Evolutionary conservation across 2,888 invertebrate genomes (phyloP), one percentile per base, ranked within the genome.

Genomic region (Stenurella melanura): DNA sequence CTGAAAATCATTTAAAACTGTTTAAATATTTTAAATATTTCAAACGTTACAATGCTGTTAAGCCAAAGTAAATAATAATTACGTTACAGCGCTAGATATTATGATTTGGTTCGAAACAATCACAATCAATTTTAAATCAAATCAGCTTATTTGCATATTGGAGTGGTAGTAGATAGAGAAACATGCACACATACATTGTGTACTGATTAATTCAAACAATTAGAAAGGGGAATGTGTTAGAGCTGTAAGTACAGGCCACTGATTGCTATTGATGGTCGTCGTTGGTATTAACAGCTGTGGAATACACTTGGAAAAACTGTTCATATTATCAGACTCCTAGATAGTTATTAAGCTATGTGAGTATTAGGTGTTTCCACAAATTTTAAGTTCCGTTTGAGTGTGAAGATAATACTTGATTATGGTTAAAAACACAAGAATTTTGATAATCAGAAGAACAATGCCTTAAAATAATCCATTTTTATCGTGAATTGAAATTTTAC

Each of bases 201-300:
- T 83, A 82, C 83, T 80, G 83, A 85, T 84, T 84, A 84, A 85
- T 83, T 84, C 83, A 81, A 81, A 81, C 81, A 82, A 85, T 84
- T 83, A 84, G 83, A 81, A 80, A 73, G 80, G 75, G 79, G 76
- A 78, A 78, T 79, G 81, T 83, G 82, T 80, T 81, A 77, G 74
- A 74, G 74, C 78, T 82, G 80, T 82, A 83, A 85, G 80, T 84
- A 83, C 82, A 83, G 73, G 76, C 61, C n/a, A 30, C 61, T 17
- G 34, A 63, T 63, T 63, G 34, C 61, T 63, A 34, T 63, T 63
- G 34, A 63, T 63, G 61, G 61, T 63, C 34, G n/a, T 63, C 18
- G 18, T 63, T 34, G 61, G 61, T n/a, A 30, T 63, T 34, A 63
- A 34, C 50, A 50, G 3, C n/a, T 42, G 3, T 42, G 4, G 7